Evolutionary conservation across 64 coral and sea anemone species (phyloP).

Genomic region (Montipora cactus): DNA sequence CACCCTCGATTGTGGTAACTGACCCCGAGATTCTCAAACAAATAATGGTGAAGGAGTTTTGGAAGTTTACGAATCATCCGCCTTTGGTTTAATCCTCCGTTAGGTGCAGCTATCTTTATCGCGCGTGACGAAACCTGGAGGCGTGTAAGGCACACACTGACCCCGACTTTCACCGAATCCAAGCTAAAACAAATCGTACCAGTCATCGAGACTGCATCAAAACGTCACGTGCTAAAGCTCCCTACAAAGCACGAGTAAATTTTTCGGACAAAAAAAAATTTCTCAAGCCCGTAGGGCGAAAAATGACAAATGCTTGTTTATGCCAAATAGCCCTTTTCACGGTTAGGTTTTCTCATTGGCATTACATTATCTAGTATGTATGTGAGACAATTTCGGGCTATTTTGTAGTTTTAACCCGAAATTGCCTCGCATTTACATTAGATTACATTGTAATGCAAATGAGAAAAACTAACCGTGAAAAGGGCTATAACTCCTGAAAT

Average conservation of each 20-base stretch:
- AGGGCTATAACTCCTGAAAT: no score
- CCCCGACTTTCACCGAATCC: conserved; percentile 71
- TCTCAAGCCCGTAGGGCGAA: no score
- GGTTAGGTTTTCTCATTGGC: no score
- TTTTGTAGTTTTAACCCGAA: no score
- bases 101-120: conserved; percentile 45
- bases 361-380: no score
- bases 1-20: conserved; percentile 47
- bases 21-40: conserved; percentile 89
- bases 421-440: no score
- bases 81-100: conserved; percentile 42
- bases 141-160: conserved; percentile 45
- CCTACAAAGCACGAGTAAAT: conserved; percentile 10
- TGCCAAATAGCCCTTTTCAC: no score
- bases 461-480: no score
- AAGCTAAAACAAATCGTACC: conserved; percentile 78
- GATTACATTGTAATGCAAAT: no score
- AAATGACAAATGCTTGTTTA: no score
- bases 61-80: conserved; percentile 67
- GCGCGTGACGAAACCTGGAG: conserved; percentile 65
- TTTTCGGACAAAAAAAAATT: no score
- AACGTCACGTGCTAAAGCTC: not conserved
- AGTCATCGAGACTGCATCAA: conserved; percentile 16
- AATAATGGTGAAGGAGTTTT: conserved; percentile 81
- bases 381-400: no score